Conservation (phyloP, 2,797 vertebrate species). For the Prionace glauca region DNA sequence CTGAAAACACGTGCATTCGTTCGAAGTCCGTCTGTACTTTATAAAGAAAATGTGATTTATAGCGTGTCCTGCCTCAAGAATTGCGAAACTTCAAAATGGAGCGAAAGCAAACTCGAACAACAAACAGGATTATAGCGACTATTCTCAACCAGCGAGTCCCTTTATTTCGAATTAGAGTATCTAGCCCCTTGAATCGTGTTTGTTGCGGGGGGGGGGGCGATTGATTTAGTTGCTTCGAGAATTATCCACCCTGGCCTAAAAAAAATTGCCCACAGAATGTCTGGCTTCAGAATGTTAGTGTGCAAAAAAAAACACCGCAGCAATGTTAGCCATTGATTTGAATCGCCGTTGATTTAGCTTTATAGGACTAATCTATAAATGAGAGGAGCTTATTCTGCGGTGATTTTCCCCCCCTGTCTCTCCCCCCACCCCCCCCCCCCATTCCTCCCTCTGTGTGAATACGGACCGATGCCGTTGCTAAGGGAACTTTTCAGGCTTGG, state of each 20-base stretch:
- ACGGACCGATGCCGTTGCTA: slow-evolving; percentile 42
- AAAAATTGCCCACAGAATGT: background rate
- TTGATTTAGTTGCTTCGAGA: slow-evolving; percentile 8
- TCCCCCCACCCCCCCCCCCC: background rate
- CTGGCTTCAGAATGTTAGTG: slow-evolving; percentile 13
- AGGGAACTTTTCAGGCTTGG: slow-evolving; percentile 39
- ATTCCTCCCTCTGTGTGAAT: slow-evolving; percentile 36
- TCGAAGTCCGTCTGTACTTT: slow-evolving; percentile 60
- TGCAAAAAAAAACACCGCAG: background rate
- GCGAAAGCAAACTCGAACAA: background rate
- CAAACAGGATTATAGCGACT: background rate
- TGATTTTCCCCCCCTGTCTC: background rate
- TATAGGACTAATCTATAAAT: background rate
- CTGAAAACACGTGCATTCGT: background rate
- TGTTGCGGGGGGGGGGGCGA: background rate
- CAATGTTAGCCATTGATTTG: background rate
- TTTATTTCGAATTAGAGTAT: background rate
- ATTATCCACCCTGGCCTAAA: slow-evolving; percentile 36
- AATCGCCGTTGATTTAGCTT: slow-evolving; percentile 20
- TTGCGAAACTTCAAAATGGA: background rate
- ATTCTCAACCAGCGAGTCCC: background rate
- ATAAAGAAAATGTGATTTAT: background rate
- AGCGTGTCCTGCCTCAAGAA: background rate
- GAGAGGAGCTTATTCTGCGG: background rate
- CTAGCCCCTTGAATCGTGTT: background rate